Base-by-base conservation (phyloP, 2,888 invertebrate species). In the Enchytraeus crypticus region DNA sequence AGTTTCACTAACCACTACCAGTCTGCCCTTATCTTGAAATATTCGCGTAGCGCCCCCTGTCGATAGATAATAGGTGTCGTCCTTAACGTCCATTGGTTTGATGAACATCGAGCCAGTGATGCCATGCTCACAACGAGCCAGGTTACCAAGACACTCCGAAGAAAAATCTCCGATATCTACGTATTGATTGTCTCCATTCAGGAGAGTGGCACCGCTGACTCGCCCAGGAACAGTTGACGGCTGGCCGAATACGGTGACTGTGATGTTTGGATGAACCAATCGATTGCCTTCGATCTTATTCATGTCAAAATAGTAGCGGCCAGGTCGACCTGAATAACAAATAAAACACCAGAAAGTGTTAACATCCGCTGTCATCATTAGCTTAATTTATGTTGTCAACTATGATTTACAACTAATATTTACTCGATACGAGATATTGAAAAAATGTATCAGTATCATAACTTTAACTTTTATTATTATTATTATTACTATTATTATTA, bases 71-170 rank as follows among this genome's bases (percentile, higher is more conserved):
- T 29, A 57, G 74, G 51, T 71, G 62, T 30, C 75, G 65, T 4
- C 63, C 63, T 11, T 71, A 67, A 21, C 71, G 73, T 4, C 69
- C 71, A 18, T 71, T 72, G 4, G 74, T 65, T 54, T 70, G 66
- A 74, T 67, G 73, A 74, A 77, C 51, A 72, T 69, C 3, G 72
- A 69, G 0, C 73, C 59, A 14, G 71, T 73, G 58, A 76, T 66
- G 1, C 77, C 77, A 59, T 61, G 32, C 32, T 66, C 53, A 59
- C 77, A 77, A 3, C 64, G 61, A 3, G 62, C 60, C 21, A 73
- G 68, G 60, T 75, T 46, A 1, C 57, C 57, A 14, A 61, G 61
- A 61, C 77, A 77, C 2, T 72, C 67, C 26, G 66, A 69, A 23
- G 26, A 18, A n/a, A 29, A 32, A n/a, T 57, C 29, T 30, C 45